Conservation (phyloP, 2,888 invertebrate genomes). For the Teinopalpus imperialis region DNA sequence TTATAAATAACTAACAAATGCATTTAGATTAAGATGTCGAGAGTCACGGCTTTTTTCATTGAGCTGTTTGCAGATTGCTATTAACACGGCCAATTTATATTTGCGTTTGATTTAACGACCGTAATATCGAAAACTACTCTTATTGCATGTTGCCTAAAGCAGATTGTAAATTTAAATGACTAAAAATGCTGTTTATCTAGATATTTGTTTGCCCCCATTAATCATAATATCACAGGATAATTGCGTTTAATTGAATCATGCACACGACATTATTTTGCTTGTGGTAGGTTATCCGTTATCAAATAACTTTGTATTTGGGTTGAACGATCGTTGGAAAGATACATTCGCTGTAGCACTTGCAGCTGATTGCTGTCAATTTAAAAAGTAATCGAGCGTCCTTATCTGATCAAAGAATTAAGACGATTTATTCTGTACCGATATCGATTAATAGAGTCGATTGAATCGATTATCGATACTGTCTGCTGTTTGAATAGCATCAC, state of each 20-base stretch:
- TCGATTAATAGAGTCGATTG: slow-evolving; percentile 21
- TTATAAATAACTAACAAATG: slow-evolving; percentile 25
- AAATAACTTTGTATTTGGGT: slow-evolving; percentile 39
- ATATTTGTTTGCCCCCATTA: slow-evolving; percentile 28
- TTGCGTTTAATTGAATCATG: slow-evolving; percentile 35
- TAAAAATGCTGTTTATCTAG: slow-evolving; percentile 11
- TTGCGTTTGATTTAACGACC: neutral
- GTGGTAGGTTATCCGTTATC: slow-evolving; percentile 34
- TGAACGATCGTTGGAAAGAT: slow-evolving; percentile 38
- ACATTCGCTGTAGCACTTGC: slow-evolving; percentile 28
- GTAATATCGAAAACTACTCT: slow-evolving; percentile 3
- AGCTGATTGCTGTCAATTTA: slow-evolving; percentile 34
- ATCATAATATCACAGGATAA: slow-evolving; percentile 34
- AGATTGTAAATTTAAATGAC: neutral
- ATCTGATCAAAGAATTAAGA: slow-evolving; percentile 22
- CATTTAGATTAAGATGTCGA: slow-evolving; percentile 31
- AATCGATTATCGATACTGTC: slow-evolving; percentile 20
- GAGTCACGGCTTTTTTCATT: slow-evolving; percentile 29
- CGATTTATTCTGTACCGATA: slow-evolving; percentile 11
- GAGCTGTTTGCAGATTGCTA: slow-evolving; percentile 17
- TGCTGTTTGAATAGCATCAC: slow-evolving; percentile 1
- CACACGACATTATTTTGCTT: slow-evolving; percentile 31
- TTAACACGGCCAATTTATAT: slow-evolving; percentile 12
- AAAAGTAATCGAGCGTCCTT: slow-evolving; percentile 15
- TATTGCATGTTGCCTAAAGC: slow-evolving; percentile 2